A percentile compares a stretch with the other conserved stretches of the same genome.
Evolutionary conservation across 2,888 invertebrate genomes (phyloP).

Genomic region (Cryptocephalus primarius): DNA sequence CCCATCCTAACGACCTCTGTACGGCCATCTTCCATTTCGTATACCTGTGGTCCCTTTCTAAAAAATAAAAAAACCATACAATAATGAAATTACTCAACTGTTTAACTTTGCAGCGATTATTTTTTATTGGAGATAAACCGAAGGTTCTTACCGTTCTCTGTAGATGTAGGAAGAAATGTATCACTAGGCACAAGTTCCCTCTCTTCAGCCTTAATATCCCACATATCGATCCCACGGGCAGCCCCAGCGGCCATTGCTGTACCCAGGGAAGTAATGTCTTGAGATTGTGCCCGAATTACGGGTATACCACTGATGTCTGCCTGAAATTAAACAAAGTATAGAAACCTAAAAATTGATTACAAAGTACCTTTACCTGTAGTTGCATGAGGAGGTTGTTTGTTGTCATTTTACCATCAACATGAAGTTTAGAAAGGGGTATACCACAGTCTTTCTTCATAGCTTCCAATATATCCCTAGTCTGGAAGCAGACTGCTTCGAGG

Average conservation of each 20-base stretch:
- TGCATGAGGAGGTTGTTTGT: slow-evolving; percentile 88
- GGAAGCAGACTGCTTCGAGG: slow-evolving; percentile 92
- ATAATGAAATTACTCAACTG: too few species aligned
- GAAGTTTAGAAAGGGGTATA: slow-evolving; percentile 65
- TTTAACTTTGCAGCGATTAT: too few species aligned
- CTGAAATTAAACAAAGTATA: slow-evolving; percentile 17
- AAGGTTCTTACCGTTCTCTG: slow-evolving; percentile 51
- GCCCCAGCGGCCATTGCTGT: slow-evolving; percentile 86
- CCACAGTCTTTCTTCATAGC: slow-evolving; percentile 92
- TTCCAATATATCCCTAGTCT: slow-evolving; percentile 87
- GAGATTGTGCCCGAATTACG: slow-evolving; percentile 75
- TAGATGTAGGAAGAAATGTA: slow-evolving; percentile 71
- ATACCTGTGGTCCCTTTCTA: slow-evolving; percentile 67
- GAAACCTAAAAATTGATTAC: background rate
- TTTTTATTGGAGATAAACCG: too few species aligned
- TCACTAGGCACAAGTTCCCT: slow-evolving; percentile 53
- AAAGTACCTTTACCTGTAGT: slow-evolving; percentile 47
- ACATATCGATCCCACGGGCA: slow-evolving; percentile 53
- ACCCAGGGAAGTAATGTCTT: slow-evolving; percentile 88
- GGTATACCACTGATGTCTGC: slow-evolving; percentile 88
- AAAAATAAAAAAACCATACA: slow-evolving; percentile 13
- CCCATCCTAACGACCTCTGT: slow-evolving; percentile 84
- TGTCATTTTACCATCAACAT: slow-evolving; percentile 92
- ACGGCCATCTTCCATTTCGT: slow-evolving; percentile 94
- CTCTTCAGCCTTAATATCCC: slow-evolving; percentile 52